Evolutionary conservation across 2,888 invertebrate species (phyloP).

Genomic region (Phorcus lineatus): DNA sequence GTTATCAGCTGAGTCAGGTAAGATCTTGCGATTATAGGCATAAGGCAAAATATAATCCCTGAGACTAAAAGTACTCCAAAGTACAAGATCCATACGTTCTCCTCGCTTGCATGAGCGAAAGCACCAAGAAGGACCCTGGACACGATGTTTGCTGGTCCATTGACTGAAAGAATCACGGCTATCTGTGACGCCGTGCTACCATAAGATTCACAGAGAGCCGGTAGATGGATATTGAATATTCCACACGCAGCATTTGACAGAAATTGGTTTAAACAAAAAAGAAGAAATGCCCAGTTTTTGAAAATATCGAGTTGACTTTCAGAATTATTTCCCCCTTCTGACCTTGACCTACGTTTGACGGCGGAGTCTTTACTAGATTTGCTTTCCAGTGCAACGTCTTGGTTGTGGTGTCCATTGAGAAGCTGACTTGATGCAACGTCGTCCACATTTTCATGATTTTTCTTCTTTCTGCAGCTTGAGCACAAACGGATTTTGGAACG

Average conservation of each 20-base stretch:
- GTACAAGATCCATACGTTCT: background rate
- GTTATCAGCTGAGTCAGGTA: background rate
- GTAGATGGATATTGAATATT: constrained; percentile 36
- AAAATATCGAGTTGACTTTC: constrained; percentile 7
- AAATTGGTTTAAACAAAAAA: constrained; percentile 32
- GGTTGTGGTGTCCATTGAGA: background rate
- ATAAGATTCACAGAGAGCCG: constrained; percentile 26
- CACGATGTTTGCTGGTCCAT: constrained; percentile 1
- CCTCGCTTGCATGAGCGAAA: background rate
- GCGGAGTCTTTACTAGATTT: background rate
- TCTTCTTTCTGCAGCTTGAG: background rate
- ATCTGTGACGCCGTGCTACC: background rate
- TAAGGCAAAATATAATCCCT: constrained; percentile 1
- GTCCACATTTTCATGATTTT: background rate
- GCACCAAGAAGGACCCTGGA: constrained; percentile 2
- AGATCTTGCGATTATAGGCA: background rate
- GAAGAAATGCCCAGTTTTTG: constrained; percentile 20
- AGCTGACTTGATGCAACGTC: background rate
- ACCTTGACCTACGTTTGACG: background rate
- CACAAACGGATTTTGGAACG: background rate
- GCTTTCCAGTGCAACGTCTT: background rate
- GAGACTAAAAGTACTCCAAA: background rate
- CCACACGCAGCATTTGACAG: constrained; percentile 35
- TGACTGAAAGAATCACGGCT: background rate
- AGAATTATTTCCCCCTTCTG: background rate